These are phyloP conservation scores for Galeruca laticollis DNA, from an alignment of 2,888 invertebrate genomes.

Conservation along the genomic window DNA sequence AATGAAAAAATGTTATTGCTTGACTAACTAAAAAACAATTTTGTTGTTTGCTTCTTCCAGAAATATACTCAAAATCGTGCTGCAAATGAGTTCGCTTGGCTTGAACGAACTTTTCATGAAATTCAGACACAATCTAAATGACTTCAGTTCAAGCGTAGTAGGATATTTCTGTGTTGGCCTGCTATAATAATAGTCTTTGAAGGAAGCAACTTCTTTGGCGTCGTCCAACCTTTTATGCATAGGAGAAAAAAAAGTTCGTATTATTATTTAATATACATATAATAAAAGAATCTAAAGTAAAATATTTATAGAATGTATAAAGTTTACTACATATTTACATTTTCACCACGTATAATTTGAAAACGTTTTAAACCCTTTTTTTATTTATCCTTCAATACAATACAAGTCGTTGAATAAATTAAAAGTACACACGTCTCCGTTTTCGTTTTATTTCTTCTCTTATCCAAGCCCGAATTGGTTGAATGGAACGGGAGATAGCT, in stretches of 20 bases:
- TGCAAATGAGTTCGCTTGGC: constrained; percentile 22
- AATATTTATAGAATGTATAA: too few species aligned
- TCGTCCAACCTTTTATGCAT: constrained; percentile 21
- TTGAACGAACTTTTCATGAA: constrained; percentile 13
- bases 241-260: constrained; percentile 4
- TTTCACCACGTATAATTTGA: too few species aligned
- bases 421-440: constrained; percentile 9
- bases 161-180: constrained; percentile 18
- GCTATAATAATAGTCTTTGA: constrained; percentile 18
- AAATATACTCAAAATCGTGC: too few species aligned
- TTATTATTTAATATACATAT: constrained; percentile 2
- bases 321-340: too few species aligned
- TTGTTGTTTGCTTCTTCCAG: constrained; percentile 6
- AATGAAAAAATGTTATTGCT: not conserved
- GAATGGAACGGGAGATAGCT: constrained; percentile 4
- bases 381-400: not conserved
- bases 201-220: constrained; percentile 18
- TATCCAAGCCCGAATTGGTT: constrained; percentile 13
- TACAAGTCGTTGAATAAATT: not conserved
- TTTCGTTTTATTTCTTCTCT: constrained; percentile 16
- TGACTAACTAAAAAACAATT: not conserved
- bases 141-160: constrained; percentile 16
- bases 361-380: not conserved
- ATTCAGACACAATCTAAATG: constrained; percentile 12
- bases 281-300: not conserved